Evolutionary conservation across 2,797 vertebrate genomes (phyloP).

Genomic region (Pangasius krempfi): DNA sequence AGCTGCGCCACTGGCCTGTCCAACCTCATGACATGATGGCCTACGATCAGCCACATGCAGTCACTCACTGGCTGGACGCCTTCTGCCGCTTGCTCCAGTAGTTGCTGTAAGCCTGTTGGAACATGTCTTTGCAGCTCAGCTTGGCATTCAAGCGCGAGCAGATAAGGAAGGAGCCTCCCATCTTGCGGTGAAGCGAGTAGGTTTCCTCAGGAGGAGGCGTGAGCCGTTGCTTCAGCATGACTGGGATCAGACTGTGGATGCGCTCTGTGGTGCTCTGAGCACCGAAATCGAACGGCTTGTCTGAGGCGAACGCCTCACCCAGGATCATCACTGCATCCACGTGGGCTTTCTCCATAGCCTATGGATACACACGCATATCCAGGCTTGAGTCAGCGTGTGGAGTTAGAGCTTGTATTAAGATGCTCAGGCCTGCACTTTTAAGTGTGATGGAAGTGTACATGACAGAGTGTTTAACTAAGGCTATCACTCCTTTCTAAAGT

Average conservation of each 20-base stretch:
- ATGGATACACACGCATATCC: background rate
- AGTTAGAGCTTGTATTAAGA: no score
- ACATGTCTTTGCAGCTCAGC: conserved; percentile 89
- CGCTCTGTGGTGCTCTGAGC: conserved; percentile 91
- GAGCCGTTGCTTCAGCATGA: conserved; percentile 95
- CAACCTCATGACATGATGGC: background rate
- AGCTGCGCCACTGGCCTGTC: background rate
- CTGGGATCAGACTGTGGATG: conserved; percentile 92
- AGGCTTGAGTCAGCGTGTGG: no score
- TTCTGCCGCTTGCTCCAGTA: conserved; percentile 82
- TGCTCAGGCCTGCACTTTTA: no score
- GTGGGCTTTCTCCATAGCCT: conserved; percentile 94
- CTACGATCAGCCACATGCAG: background rate
- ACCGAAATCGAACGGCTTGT: conserved; percentile 84
- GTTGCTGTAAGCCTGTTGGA: conserved; percentile 80
- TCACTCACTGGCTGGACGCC: conserved; percentile 49
- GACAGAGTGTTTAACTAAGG: background rate
- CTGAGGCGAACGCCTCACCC: conserved; percentile 90
- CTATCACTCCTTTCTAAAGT: background rate
- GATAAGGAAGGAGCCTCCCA: conserved; percentile 98
- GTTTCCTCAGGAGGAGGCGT: conserved; percentile 94
- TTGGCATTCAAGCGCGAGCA: conserved; percentile 90
- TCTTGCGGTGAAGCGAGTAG: conserved; percentile 96
- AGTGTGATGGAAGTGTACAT: no score
- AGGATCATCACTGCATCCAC: conserved; percentile 96